Evolutionary conservation across 2,113 vertebrate genomes (phyloP).

Genomic region (Oryzias javanicus): DNA sequence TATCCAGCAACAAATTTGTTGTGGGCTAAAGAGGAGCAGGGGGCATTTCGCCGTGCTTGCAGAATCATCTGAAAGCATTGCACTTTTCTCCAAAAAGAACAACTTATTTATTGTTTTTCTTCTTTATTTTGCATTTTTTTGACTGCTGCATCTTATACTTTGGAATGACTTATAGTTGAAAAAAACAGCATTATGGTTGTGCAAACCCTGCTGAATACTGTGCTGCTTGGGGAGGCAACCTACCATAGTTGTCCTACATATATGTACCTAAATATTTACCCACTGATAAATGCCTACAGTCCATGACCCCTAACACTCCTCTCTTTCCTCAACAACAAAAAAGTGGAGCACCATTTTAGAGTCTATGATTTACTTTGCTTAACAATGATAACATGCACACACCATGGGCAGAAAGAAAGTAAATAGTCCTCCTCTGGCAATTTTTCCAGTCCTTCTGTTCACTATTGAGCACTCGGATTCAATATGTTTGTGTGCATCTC

Average conservation of each 20-base stretch:
- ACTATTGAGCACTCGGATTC: conserved; percentile 30
- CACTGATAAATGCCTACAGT: conserved; percentile 3
- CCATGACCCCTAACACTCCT: background rate
- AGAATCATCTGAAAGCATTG: too few relatives aligned
- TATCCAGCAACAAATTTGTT: too few relatives aligned
- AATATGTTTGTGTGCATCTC: conserved; percentile 47
- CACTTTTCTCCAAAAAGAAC: too few relatives aligned
- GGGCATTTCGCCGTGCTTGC: too few relatives aligned
- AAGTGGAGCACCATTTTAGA: too few relatives aligned
- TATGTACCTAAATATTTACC: background rate
- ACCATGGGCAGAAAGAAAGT: conserved; percentile 41
- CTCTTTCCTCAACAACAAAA: background rate
- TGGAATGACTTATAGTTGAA: too few relatives aligned
- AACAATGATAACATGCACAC: conserved; percentile 61
- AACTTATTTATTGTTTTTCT: too few relatives aligned
- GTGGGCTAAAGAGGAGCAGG: too few relatives aligned
- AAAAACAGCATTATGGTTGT: too few relatives aligned
- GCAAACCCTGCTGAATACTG: too few relatives aligned
- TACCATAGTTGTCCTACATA: conserved; percentile 4
- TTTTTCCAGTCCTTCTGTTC: conserved; percentile 9
- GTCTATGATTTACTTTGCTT: conserved; percentile 21
- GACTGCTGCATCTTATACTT: too few relatives aligned
- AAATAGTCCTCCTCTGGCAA: conserved; percentile 7
- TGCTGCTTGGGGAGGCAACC: background rate
- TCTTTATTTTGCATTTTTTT: too few relatives aligned